A percentile compares a stretch with the other conserved stretches of the same genome.
Evolutionary conservation across 2,113 vertebrate genomes (phyloP).

Genomic region (Zeus faber): DNA sequence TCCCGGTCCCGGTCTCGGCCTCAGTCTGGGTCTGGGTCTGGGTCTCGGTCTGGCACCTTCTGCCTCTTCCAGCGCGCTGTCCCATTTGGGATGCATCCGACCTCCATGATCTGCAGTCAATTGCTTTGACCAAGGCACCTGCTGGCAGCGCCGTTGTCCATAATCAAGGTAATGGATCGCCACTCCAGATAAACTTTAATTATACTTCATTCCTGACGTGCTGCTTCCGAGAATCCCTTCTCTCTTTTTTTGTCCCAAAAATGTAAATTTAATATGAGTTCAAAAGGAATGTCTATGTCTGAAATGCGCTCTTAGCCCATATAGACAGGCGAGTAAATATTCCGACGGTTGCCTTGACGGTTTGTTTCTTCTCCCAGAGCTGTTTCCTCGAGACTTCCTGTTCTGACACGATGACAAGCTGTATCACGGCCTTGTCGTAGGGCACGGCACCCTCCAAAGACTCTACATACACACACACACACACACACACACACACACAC

Average conservation of each 20-base stretch:
- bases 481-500: constrained; percentile 9
- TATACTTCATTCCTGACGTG: constrained; percentile 33
- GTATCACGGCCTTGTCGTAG: constrained; percentile 43
- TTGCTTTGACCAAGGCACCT: constrained; percentile 65
- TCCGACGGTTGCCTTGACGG: constrained; percentile 50
- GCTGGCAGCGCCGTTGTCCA: constrained; percentile 39
- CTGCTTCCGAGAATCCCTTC: too few species aligned
- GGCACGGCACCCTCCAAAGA: too few species aligned
- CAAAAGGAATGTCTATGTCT: background rate
- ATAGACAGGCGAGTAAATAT: constrained; percentile 18
- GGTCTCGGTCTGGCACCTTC: constrained; percentile 46
- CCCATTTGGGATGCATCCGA: constrained; percentile 39
- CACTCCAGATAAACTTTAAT: constrained; percentile 49
- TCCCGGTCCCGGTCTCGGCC: too few species aligned
- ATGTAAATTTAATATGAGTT: constrained; percentile 10
- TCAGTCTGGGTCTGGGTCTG: too few species aligned
- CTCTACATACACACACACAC: background rate
- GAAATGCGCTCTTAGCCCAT: constrained; percentile 27
- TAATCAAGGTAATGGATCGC: constrained; percentile 57
- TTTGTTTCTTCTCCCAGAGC: constrained; percentile 46
- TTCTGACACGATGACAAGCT: constrained; percentile 59
- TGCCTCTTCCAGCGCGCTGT: constrained; percentile 31
- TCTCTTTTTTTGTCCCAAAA: too few species aligned
- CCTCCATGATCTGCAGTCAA: constrained; percentile 63
- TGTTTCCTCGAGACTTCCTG: constrained; percentile 42